These are phyloP conservation scores for Lepidochitona cinerea DNA, from an alignment of 2,888 invertebrate genomes.

Conservation along the genomic window DNA sequence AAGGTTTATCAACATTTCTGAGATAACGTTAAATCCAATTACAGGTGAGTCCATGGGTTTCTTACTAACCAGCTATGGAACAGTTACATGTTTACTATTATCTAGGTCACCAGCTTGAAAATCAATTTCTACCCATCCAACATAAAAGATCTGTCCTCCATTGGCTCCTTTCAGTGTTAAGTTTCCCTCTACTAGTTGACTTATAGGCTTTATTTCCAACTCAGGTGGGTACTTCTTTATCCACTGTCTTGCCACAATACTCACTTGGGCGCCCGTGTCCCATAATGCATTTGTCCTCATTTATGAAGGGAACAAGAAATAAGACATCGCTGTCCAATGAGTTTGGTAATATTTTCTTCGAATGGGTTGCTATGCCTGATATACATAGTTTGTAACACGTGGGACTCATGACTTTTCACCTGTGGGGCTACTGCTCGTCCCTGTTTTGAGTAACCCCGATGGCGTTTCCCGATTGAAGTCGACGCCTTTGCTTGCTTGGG, in stretches of 20 bases:
- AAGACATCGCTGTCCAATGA: background rate
- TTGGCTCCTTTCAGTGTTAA: background rate
- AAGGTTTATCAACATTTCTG: background rate
- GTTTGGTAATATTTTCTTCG: background rate
- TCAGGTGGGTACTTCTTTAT: background rate
- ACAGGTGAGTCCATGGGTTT: background rate
- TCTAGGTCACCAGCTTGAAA: background rate
- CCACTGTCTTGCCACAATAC: background rate
- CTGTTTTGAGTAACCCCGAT: no score
- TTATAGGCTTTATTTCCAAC: background rate
- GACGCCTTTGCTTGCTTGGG: no score
- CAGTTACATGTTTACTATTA: background rate
- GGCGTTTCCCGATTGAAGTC: no score
- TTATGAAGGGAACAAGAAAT: background rate
- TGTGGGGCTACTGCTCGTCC: no score
- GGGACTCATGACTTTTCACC: no score
- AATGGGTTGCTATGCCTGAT: no score
- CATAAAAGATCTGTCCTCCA: background rate
- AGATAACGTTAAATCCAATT: background rate
- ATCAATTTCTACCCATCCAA: constrained; percentile 2
- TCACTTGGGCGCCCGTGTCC: background rate
- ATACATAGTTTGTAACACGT: no score
- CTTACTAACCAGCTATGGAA: background rate
- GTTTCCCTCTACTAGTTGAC: background rate
- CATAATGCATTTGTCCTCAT: background rate